Evolutionary conservation across 2,797 vertebrate species (phyloP).

Genomic region (Capromys pilorides): DNA sequence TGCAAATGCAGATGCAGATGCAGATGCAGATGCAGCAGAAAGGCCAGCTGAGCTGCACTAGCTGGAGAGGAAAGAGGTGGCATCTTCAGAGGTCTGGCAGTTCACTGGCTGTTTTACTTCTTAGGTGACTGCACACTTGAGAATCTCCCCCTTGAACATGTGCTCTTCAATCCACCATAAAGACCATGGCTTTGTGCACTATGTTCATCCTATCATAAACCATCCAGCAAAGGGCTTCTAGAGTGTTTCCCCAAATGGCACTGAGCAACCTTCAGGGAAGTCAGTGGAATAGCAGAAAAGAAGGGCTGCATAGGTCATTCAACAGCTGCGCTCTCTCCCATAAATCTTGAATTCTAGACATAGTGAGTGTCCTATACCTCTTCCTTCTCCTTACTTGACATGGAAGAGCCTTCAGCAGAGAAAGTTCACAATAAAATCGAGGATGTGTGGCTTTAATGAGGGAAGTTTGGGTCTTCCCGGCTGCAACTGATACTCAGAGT

Average conservation of each 20-base stretch:
- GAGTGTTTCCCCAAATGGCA: neutral
- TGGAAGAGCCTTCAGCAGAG: neutral
- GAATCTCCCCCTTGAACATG: neutral
- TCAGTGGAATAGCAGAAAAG: neutral
- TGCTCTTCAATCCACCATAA: neutral
- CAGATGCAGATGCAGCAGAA: neutral
- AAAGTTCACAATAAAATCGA: neutral
- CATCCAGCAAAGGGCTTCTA: neutral
- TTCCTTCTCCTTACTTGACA: neutral
- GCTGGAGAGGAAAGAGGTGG: conserved; percentile 31
- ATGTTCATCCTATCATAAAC: neutral
- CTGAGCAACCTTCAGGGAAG: neutral
- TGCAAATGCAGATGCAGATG: neutral
- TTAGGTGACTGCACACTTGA: neutral
- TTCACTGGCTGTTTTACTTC: neutral
- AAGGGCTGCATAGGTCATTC: neutral
- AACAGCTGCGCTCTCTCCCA: neutral
- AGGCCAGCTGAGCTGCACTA: conserved; percentile 62
- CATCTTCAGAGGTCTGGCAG: neutral
- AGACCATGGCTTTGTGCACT: neutral
- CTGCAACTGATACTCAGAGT: neutral
- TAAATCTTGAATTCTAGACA: neutral
- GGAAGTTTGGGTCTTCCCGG: neutral
- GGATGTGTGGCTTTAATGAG: neutral
- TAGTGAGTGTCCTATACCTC: neutral